Evolutionary conservation across 1,140 invertebrate species (phyloP).

Genomic region (Drosophila saltans): DNA sequence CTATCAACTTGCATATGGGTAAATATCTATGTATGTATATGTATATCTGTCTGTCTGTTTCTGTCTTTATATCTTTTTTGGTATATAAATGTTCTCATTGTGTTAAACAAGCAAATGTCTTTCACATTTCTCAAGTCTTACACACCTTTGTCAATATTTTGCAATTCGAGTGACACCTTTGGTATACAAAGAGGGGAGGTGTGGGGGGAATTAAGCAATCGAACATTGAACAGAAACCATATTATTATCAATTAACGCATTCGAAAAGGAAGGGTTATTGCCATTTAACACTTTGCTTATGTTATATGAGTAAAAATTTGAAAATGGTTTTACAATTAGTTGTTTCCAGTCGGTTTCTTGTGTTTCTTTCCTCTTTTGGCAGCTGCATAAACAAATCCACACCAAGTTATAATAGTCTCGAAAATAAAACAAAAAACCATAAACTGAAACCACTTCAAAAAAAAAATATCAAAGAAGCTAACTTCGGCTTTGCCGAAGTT

Average conservation of each 20-base stretch:
- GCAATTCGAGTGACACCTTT: conserved; percentile 22
- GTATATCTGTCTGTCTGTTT: not conserved
- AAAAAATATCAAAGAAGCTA: too few species aligned
- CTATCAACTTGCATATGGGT: too few species aligned
- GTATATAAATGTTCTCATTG: conserved; percentile 1
- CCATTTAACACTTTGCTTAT: conserved; percentile 45
- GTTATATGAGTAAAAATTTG: conserved; percentile 45
- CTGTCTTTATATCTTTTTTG: not conserved
- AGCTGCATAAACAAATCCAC: conserved; percentile 62
- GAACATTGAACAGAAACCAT: not conserved
- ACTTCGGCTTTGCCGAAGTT: too few species aligned
- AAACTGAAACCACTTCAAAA: conserved; percentile 40
- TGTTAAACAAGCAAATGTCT: conserved; percentile 23
- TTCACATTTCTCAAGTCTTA: conserved; percentile 14
- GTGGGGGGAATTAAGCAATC: not conserved
- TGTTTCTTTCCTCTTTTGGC: conserved; percentile 19
- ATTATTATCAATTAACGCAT: conserved; percentile 36
- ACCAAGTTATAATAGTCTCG: conserved; percentile 26
- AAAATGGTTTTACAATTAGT: conserved; percentile 7
- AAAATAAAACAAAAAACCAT: conserved; percentile 2
- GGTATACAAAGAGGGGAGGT: not conserved
- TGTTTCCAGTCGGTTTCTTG: conserved; percentile 9
- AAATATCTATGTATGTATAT: too few species aligned
- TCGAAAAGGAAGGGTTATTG: conserved; percentile 18
- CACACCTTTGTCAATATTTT: conserved; percentile 66